Evolutionary conservation across 2,113 vertebrate species (phyloP), one percentile per base, ranked within the genome.

Genomic region (Ranitomeya imitator): DNA sequence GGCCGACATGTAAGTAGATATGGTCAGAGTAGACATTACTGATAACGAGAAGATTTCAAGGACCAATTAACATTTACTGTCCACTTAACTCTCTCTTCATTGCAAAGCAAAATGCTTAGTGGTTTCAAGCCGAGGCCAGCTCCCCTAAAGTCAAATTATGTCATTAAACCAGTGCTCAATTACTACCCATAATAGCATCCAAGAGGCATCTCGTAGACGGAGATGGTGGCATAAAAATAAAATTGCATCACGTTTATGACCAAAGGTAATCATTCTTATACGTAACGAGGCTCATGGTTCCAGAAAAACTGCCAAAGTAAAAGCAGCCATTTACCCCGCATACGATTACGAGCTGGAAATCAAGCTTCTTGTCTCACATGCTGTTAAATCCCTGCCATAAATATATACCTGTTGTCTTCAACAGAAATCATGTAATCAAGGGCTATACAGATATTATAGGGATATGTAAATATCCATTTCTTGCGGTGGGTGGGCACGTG

Each of bases 31-130:
- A 59, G 65, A 57, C 83, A 76, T 59, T 85, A 59, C 69, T 57
- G 63, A 85, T 76, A 76, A 85, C 16, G 26, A 59, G 65, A 31
- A 19, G n/a, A 84, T 84, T 84, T 84, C 82, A 84, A 71, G 82
- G 82, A 26, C 63, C 82, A 84, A 84, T 71, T 84, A 81, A 85
- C 83, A 74, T 85, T 85, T 85, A 85, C 69, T 74, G 83, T 85
- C 67, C 67, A 74, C 83, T 85, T 85, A 85, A 85, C 26, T 55
- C 26, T 67, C 81, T 71, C 82, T 84, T 71, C 63, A 84, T 84
- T 71, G 81, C 65, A 57, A 15, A 31, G 69, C 69, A 60, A 74
- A 54, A 73, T 37, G 67, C 83, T 85, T 76, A 85, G 83, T 60
- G 67, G 69, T 76, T 85, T 74, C 69, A 85, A 63, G 63, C 69